Percentiles rank a stretch among this genome's conserved stretches.
Evolutionary conservation across 2,888 invertebrate genomes (phyloP).

Genomic region (Hyalella azteca): DNA sequence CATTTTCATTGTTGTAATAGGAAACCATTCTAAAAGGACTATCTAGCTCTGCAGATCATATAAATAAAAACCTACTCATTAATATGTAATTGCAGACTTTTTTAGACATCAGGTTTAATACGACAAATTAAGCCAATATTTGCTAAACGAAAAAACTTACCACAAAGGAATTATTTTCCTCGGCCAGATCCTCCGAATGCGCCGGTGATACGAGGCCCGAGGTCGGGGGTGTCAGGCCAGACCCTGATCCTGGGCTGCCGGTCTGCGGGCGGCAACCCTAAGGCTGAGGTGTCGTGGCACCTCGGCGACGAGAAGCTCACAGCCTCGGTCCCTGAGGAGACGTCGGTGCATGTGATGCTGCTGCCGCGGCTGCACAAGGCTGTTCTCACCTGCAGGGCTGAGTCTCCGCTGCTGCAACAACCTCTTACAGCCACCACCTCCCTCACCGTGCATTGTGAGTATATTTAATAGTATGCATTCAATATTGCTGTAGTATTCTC

Average conservation of each 20-base stretch:
- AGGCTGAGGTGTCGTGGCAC: constrained; percentile 30
- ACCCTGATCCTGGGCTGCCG: constrained; percentile 33
- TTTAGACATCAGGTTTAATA: too few relatives aligned
- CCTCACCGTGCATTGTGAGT: constrained; percentile 24
- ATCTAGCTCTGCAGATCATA: too few relatives aligned
- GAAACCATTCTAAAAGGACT: too few relatives aligned
- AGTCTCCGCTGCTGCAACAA: constrained; percentile 6
- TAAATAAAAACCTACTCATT: too few relatives aligned
- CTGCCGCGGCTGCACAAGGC: constrained; percentile 23
- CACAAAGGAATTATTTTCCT: too few relatives aligned
- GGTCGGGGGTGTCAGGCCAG: constrained; percentile 25
- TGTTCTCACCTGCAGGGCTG: neutral
- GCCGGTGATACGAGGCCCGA: constrained; percentile 13
- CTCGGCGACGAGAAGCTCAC: constrained; percentile 30
- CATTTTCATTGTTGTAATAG: too few relatives aligned
- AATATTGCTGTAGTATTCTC: too few relatives aligned
- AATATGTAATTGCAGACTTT: too few relatives aligned
- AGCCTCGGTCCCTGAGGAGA: constrained; percentile 16
- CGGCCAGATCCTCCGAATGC: constrained; percentile 22
- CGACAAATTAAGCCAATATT: too few relatives aligned
- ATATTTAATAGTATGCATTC: too few relatives aligned
- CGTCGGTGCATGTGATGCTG: constrained; percentile 17
- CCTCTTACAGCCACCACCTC: constrained; percentile 7
- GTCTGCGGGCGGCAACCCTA: constrained; percentile 25
- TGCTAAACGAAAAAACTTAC: too few relatives aligned